A percentile compares a stretch with the other conserved stretches of the same genome.
phyloP scores from a whole-genome alignment of 2,113 vertebrate species.

The Heterocephalus glaber region DNA sequence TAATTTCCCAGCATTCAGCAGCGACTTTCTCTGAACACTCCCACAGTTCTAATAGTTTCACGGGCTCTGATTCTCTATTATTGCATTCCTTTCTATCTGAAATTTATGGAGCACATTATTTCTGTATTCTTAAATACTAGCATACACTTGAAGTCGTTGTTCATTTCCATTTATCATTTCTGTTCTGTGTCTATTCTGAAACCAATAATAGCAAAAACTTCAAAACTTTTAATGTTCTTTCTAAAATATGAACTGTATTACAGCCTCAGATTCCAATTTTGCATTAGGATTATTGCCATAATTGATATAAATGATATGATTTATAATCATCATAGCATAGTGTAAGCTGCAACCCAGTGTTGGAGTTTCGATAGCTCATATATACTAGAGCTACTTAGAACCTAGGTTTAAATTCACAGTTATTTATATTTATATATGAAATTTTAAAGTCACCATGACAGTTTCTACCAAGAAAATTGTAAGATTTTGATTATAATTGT shows the following conservation, averaged over 20 bases:
- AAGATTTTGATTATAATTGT: not conserved
- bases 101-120: not conserved
- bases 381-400: not conserved
- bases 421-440: not conserved
- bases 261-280: not conserved
- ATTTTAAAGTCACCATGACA: not conserved
- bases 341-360: not conserved
- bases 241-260: not conserved
- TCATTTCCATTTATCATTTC: not conserved
- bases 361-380: not conserved
- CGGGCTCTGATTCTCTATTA: not conserved
- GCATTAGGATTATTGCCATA: not conserved
- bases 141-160: not conserved
- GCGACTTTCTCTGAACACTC: not conserved
- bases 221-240: not conserved
- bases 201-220: not conserved
- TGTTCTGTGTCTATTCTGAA: not conserved
- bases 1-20: not conserved
- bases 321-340: not conserved
- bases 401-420: not conserved
- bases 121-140: not conserved
- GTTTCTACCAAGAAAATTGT: not conserved
- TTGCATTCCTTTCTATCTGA: not conserved
- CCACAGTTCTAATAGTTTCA: not conserved
- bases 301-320: not conserved